Evolutionary conservation across 1,140 invertebrate species (phyloP), one percentile per base, ranked within the genome.

Genomic region (Bathynomus jamesi): DNA sequence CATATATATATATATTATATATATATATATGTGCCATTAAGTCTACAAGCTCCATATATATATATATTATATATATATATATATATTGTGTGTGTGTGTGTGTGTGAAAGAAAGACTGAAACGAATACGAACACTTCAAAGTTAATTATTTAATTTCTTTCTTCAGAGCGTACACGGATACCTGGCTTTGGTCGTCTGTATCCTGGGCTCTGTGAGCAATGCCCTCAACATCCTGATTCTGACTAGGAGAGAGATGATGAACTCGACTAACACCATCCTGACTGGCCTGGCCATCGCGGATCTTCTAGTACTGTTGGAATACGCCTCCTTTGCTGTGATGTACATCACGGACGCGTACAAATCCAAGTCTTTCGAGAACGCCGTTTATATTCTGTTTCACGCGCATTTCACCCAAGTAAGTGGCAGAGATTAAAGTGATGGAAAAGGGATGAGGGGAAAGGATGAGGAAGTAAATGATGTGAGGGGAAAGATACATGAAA

Each of bases 141-240:
- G n/a, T n/a, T n/a, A n/a, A n/a, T n/a, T n/a, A n/a, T n/a, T n/a
- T n/a, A n/a, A 53, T 53, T 17, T 53, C 13, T 53, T 53, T 11
- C 21, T 53, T 4, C 67, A 75, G 73, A 67, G 72, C n/a, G 71
- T 86, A 63, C 89, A 92, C 80, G 88, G 89, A 0, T 90, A 90
- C 80, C 79, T 89, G 21, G 86, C 88, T 21, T 81, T 91, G 2
- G 78, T 86, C 1, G 89, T 97, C 2, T 96, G 94, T 81, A 81
- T 91, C 27, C 92, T 96, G 77, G 94, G 95, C 25, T 90, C 90
- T 46, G 83, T 95, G 67, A 90, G 93, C n/a, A 97, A 97, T 80
- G 83, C 92, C 13, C 82, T 96, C 32, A 97, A 95, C 80, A 90
- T 97, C 40, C 87, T 91, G 2, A 92, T 97, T 0, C 81, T 97